Evolutionary conservation across 2,888 invertebrate species (phyloP), one percentile per base, ranked within the genome.

Genomic region (Eucriotettix oculatus): DNA sequence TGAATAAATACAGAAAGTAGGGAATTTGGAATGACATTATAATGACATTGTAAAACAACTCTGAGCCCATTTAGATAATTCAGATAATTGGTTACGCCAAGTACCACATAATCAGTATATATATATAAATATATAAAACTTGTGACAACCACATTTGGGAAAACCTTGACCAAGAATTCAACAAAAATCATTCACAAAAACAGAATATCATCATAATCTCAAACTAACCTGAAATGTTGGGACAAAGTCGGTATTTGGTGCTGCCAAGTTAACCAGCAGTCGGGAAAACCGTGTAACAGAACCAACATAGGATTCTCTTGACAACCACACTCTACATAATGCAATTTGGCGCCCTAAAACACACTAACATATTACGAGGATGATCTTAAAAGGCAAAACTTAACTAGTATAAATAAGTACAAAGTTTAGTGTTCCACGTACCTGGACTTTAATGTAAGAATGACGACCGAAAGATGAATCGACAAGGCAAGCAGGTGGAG

Each of bases 191-290:
- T 48, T 48, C 14, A n/a, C 48, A 48, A 48, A 48, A 48, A 48
- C 2, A 16, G n/a, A n/a, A n/a, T n/a, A n/a, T n/a, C n/a, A n/a
- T n/a, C n/a, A n/a, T n/a, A n/a, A n/a, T n/a, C n/a, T n/a, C n/a
- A n/a, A n/a, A 29, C 29, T 29, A 66, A 76, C 76, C 76, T 73
- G 63, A 72, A 76, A 66, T 76, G 67, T 62, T 73, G 67, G 0
- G 74, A 68, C 40, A 84, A 76, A 58, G 74, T 71, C 42, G 73
- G 71, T 52, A 85, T 74, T 71, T 85, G 85, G 69, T 83, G 77
- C 63, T 87, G 73, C 87, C 88, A 90, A 41, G 85, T 82, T 65
- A 86, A 78, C 88, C 89, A 90, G 70, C 85, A 87, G 68, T 89
- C 89, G 5, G 88, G 88, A 71, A 87, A 89, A 12, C 89, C 89